phyloP scores from a whole-genome alignment of 2,797 vertebrate species.

The Takifugu rubripes region DNA sequence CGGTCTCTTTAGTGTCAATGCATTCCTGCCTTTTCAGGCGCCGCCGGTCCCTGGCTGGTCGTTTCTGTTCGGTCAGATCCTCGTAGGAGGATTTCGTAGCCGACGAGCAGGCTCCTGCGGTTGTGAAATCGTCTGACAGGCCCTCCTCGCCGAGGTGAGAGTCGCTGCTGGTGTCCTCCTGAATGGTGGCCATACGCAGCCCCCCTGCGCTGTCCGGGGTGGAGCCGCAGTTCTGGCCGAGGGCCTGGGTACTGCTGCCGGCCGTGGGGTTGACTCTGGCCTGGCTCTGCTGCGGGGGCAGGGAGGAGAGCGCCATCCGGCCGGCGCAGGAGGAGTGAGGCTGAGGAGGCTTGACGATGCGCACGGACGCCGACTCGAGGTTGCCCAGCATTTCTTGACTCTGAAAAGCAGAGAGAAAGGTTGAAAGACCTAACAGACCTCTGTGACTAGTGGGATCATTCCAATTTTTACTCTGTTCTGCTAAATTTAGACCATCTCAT shows the following conservation, averaged over 20 bases:
- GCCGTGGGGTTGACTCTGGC: constrained; percentile 18
- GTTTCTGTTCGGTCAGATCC: constrained; percentile 87
- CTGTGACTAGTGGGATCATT: no score
- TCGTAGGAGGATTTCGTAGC: constrained; percentile 90
- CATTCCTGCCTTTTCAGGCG: constrained; percentile 87
- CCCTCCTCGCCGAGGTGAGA: constrained; percentile 84
- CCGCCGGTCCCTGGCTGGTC: constrained; percentile 77
- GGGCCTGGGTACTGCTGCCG: constrained; percentile 54
- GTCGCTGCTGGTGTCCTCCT: constrained; percentile 92
- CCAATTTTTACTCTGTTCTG: neutral
- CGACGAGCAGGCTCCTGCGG: constrained; percentile 81
- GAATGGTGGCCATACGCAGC: constrained; percentile 90
- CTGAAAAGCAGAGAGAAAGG: constrained; percentile 64
- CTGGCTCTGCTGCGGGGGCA: constrained; percentile 46
- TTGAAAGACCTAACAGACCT: neutral
- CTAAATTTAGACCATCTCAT: constrained; percentile 8
- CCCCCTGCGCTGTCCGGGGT: constrained; percentile 73
- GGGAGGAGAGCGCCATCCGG: constrained; percentile 55
- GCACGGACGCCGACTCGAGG: constrained; percentile 82
- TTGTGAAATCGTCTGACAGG: constrained; percentile 83
- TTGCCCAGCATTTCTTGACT: constrained; percentile 87
- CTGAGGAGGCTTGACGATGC: constrained; percentile 81
- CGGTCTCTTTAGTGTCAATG: constrained; percentile 92
- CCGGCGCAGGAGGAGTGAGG: constrained; percentile 47
- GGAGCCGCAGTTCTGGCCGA: constrained; percentile 56